Evolutionary conservation across 1,140 invertebrate genomes (phyloP).

Genomic region (Macrostomum lignano): DNA sequence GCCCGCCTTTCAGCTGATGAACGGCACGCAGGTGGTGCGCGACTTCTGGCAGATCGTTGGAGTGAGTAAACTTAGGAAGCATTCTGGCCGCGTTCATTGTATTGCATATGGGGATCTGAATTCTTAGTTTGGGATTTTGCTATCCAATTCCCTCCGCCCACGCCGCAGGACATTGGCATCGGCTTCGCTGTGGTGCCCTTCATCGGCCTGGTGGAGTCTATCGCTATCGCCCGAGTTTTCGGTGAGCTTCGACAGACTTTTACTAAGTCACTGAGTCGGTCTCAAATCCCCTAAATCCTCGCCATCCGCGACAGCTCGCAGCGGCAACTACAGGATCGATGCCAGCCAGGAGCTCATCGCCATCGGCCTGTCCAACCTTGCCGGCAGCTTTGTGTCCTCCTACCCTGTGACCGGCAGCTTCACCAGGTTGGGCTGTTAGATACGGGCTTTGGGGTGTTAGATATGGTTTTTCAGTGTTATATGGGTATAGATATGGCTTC

Average conservation of each 20-base stretch:
- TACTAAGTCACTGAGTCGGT: not conserved
- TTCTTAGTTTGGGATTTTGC: too few species aligned
- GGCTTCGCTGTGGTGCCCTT: constrained; percentile 21
- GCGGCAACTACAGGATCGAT: constrained; percentile 22
- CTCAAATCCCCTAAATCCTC: too few species aligned
- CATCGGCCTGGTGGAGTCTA: constrained; percentile 20
- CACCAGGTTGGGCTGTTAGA: too few species aligned
- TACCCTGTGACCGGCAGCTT: constrained; percentile 51
- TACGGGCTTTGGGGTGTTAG: too few species aligned
- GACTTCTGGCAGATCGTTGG: too few species aligned
- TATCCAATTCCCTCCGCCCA: too few species aligned
- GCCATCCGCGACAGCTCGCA: constrained; percentile 19
- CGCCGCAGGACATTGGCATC: constrained; percentile 20
- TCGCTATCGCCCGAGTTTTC: constrained; percentile 26
- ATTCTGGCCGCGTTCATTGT: too few species aligned
- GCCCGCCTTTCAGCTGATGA: constrained; percentile 16
- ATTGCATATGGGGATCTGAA: too few species aligned
- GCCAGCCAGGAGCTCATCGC: constrained; percentile 23
- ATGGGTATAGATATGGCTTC: too few species aligned
- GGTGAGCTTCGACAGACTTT: constrained; percentile 11
- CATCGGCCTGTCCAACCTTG: constrained; percentile 37
- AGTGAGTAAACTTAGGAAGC: too few species aligned
- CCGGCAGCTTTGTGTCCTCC: constrained; percentile 58
- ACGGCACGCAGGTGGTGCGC: too few species aligned
- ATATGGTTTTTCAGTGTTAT: too few species aligned